phyloP scores from a whole-genome alignment of 2,888 invertebrate species.

The Erebia epiphron region DNA sequence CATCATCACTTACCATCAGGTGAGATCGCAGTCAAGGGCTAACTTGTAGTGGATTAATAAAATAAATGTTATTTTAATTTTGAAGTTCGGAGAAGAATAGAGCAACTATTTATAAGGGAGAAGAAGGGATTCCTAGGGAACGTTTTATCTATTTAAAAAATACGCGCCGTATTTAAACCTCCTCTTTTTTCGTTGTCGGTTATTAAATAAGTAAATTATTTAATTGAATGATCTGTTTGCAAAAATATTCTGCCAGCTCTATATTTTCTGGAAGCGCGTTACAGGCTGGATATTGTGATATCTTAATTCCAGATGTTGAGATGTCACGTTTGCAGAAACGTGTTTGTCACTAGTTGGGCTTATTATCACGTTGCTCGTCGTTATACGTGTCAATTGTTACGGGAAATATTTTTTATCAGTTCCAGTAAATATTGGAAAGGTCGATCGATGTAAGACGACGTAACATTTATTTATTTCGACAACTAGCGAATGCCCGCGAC shows the following conservation, averaged over 20 bases:
- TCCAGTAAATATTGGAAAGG: background rate
- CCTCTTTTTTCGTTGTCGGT: too few relatives aligned
- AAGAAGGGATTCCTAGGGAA: too few relatives aligned
- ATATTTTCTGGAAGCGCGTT: constrained; percentile 3
- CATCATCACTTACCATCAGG: too few relatives aligned
- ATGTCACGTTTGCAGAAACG: constrained; percentile 32
- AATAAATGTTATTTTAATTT: too few relatives aligned
- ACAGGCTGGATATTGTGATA: constrained; percentile 13
- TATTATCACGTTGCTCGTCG: constrained; percentile 31
- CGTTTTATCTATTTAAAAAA: too few relatives aligned
- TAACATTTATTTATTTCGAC: background rate
- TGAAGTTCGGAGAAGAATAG: too few relatives aligned
- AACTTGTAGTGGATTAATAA: too few relatives aligned
- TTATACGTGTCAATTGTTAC: constrained; percentile 3
- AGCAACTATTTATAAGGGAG: too few relatives aligned
- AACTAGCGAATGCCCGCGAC: too few relatives aligned
- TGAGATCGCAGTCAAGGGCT: too few relatives aligned
- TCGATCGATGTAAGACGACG: too few relatives aligned
- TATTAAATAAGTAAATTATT: background rate
- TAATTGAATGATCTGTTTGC: background rate
- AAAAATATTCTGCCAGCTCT: background rate
- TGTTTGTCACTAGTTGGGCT: constrained; percentile 37
- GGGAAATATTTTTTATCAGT: constrained; percentile 9
- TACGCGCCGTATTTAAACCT: too few relatives aligned
- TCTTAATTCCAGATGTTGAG: constrained; percentile 26